Evolutionary conservation across 2,888 invertebrate species (phyloP).

Genomic region (Netelia virgata): DNA sequence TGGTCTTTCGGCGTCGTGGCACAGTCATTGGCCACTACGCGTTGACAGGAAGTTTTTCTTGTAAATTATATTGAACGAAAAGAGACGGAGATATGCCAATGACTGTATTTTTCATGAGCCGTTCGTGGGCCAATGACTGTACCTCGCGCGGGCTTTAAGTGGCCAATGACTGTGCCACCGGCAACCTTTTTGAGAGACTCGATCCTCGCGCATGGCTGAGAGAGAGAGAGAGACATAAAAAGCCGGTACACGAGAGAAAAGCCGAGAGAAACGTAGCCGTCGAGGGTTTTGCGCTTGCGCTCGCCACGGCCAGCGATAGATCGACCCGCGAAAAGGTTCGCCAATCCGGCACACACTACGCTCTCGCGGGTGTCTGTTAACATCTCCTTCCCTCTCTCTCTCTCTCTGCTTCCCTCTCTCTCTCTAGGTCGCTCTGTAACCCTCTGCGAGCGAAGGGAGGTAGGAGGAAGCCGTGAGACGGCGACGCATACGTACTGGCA

Average conservation of each 20-base stretch:
- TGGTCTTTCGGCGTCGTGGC: not conserved
- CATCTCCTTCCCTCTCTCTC: conserved; percentile 15
- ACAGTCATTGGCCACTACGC: conserved; percentile 2
- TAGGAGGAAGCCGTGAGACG: conserved; percentile 15
- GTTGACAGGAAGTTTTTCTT: not conserved
- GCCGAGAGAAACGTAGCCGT: conserved; percentile 23
- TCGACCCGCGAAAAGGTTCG: conserved; percentile 82
- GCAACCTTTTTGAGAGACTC: not conserved
- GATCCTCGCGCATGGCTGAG: conserved; percentile 32
- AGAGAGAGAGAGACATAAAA: not conserved
- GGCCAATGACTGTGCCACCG: not conserved
- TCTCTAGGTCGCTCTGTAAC: conserved; percentile 16
- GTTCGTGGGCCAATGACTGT: not conserved
- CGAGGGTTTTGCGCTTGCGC: conserved; percentile 74
- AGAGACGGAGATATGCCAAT: not conserved
- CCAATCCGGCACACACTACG: conserved; percentile 72
- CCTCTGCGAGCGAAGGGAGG: conserved; percentile 20
- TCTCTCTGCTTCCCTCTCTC: conserved; percentile 9
- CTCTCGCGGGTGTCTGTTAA: conserved; percentile 13
- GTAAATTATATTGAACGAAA: not conserved
- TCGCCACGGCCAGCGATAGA: conserved; percentile 75
- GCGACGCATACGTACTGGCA: not conserved
- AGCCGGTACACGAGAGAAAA: conserved; percentile 2
- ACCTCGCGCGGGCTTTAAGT: not conserved
- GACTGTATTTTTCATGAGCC: not conserved